phyloP scores from a whole-genome alignment of 2,797 vertebrate species.

The Syndactyla subalaris region DNA sequence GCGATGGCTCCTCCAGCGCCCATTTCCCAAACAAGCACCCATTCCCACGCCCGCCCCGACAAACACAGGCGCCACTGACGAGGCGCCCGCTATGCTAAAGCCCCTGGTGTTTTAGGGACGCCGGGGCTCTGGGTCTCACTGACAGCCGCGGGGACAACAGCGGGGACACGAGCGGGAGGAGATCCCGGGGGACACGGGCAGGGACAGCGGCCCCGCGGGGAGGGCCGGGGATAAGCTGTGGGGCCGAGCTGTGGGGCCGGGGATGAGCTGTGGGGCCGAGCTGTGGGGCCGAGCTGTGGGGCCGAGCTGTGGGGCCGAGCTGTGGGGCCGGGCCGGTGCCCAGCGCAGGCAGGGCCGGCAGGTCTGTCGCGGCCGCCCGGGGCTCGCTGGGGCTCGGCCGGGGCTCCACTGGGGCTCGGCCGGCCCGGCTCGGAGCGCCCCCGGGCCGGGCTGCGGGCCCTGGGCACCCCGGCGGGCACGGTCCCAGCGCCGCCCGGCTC shows the following conservation, averaged over 20 bases:
- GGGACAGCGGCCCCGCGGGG: neutral
- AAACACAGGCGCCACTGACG: neutral
- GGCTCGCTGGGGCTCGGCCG: too few relatives aligned
- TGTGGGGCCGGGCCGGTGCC: too few relatives aligned
- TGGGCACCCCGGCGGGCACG: too few relatives aligned
- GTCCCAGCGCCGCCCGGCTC: too few relatives aligned
- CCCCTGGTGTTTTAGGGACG: neutral
- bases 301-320: too few relatives aligned
- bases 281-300: too few relatives aligned
- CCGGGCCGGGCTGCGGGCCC: too few relatives aligned
- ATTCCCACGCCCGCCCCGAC: neutral
- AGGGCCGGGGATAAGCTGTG: neutral
- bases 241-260: too few relatives aligned
- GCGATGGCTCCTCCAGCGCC: neutral
- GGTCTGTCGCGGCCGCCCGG: neutral
- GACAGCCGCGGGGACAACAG: neutral
- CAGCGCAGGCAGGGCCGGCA: neutral
- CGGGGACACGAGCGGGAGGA: too few relatives aligned
- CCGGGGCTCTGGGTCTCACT: neutral
- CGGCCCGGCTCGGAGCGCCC: too few relatives aligned
- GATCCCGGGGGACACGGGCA: neutral
- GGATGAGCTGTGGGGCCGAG: too few relatives aligned
- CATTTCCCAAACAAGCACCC: neutral
- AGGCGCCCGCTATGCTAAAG: neutral
- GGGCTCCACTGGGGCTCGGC: too few relatives aligned